Base-by-base conservation (phyloP, 2,888 invertebrate genomes). In the Brachylomia viminalis region DNA sequence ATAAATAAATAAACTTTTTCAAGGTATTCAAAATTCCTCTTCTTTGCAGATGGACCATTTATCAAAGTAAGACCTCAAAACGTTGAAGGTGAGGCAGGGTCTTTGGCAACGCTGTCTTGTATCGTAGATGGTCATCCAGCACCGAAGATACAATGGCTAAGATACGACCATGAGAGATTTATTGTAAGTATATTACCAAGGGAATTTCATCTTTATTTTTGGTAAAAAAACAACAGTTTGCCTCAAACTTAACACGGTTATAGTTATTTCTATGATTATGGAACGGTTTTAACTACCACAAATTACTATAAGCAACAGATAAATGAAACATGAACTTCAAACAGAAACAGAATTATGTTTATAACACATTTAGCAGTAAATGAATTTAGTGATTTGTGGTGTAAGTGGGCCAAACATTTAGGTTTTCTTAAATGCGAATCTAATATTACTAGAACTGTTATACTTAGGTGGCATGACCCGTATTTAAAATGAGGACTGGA, bases 111-210 rank as follows among this genome's bases (percentile, higher is more conserved):
- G 17, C 95, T 99, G 85, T 97, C 97, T 30, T 99, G 99, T 91
- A 97, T 98, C 88, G 99, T 99, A 0, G 98, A 98, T 86, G 98
- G 99, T 27, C 99, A 99, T 93, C 99, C 99, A 0, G 96, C 97
- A 0, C 98, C 99, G 0, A 98, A 98, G 90, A 98, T 99, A 76
- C 97, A 98, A 23, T 99, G 99, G 99, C 97, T 98, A 79, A 97
- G 98, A 92, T 98, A 98, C 91, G 98, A 98, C 80, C 97, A 97
- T 59, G 98, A 98, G 71, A 95, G 97, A 89, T 97, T 97, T 90
- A 94, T 96, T 92, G 95, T 95, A 84, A 94, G 94, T 93, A 78
- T 8, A 17, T 7, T 13, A 0, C 33, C 7, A 23, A 3, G 1
- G 23, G 23, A 23, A 33, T 33, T 33, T 13, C 23, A 33, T 61